Evolutionary conservation across 2,113 vertebrate genomes (phyloP).

Genomic region (Dicentrarchus labrax): DNA sequence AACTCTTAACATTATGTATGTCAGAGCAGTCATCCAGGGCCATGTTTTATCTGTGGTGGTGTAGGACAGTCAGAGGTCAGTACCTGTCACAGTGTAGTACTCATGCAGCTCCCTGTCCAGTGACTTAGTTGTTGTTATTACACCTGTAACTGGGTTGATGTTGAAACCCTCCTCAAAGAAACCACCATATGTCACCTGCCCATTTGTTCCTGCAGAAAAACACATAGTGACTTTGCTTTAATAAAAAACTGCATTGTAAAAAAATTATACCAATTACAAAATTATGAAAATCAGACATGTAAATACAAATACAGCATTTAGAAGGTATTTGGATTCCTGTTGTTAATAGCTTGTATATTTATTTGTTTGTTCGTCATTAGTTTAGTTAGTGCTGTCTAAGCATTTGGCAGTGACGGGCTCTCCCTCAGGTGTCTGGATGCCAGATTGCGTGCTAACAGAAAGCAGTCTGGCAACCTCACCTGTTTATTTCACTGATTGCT

Average conservation of each 20-base stretch:
- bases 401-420: constrained; percentile 43
- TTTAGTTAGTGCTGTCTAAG: constrained; percentile 60
- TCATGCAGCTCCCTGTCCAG: constrained; percentile 91
- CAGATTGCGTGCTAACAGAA: constrained; percentile 81
- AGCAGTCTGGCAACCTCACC: constrained; percentile 77
- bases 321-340: constrained; percentile 29
- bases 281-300: neutral
- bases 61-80: neutral
- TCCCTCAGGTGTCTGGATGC: constrained; percentile 59
- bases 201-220: constrained; percentile 86
- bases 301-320: neutral
- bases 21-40: neutral
- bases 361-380: constrained; percentile 67
- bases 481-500: constrained; percentile 81
- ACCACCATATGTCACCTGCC: constrained; percentile 90
- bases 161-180: constrained; percentile 87
- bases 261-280: neutral
- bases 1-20: neutral
- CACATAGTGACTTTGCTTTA: neutral
- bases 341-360: constrained; percentile 29
- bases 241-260: neutral
- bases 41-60: neutral
- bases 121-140: constrained; percentile 85
- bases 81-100: constrained; percentile 90
- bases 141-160: constrained; percentile 89